A percentile compares a stretch with the other conserved stretches of the same genome.
Evolutionary conservation across 2,797 vertebrate genomes (phyloP).

Genomic region (Taenioides sp.): DNA sequence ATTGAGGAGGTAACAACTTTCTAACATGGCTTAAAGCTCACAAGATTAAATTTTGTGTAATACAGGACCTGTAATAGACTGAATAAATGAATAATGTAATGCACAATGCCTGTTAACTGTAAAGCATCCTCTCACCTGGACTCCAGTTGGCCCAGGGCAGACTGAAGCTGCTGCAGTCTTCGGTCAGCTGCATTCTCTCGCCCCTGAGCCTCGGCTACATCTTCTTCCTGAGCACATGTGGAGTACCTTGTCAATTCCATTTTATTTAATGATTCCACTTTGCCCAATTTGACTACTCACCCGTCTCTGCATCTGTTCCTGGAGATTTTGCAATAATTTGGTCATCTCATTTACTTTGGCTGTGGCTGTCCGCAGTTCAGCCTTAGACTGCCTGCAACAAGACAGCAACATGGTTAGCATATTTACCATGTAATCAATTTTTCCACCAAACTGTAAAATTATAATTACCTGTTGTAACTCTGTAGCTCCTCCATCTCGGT

Average conservation of each 20-base stretch:
- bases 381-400: constrained; percentile 82
- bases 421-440: not conserved
- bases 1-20: no score
- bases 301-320: constrained; percentile 83
- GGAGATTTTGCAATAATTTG: constrained; percentile 78
- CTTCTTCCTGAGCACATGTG: constrained; percentile 81
- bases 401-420: not conserved
- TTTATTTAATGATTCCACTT: not conserved
- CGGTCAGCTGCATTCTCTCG: constrained; percentile 86
- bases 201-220: constrained; percentile 76
- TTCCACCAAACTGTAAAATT: not conserved
- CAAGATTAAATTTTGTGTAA: no score
- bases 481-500: constrained; percentile 83
- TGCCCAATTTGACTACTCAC: constrained; percentile 64
- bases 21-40: no score
- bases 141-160: constrained; percentile 84
- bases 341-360: constrained; percentile 87
- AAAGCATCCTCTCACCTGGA: constrained; percentile 76
- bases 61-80: not conserved
- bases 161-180: constrained; percentile 84
- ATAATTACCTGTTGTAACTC: constrained; percentile 84
- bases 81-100: not conserved
- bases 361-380: constrained; percentile 81
- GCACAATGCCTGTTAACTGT: constrained; percentile 6
- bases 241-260: not conserved